Base-by-base conservation (phyloP, 2,113 vertebrate genomes). In the Hemibagrus wyckioides region DNA sequence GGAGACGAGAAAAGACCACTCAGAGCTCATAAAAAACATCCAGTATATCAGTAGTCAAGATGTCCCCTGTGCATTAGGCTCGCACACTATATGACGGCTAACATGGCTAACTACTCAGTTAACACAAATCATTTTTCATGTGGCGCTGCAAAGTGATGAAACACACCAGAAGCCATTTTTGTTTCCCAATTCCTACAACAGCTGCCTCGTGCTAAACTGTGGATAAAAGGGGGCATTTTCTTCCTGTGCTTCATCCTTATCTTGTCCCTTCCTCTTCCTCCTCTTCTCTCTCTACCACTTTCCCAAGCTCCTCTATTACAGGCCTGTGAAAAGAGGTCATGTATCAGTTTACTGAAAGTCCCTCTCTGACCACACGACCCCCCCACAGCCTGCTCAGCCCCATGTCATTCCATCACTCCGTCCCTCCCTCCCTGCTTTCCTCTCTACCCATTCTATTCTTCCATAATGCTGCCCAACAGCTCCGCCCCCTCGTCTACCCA, bases 381-480 rank as follows among this genome's bases (percentile, higher is more conserved):
- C 86, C 84, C n/a, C 33, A 65, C 63, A 82, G 87, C 82, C 85
- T 50, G 83, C 90, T 36, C 81, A 83, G 83, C 63, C 86, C 76
- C 75, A 86, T 89, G 88, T 88, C 92, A 94, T 94, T 95, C 93
- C 93, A 92, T 93, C 91, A 93, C 92, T 92, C 88, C 21, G 59
- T 91, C 90, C 76, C 85, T 61, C 75, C 30, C 80, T 50, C 83
- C 85, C 76, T 59, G 65, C 88, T 88, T 86, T 85, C 85, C 87
- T 73, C 83, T 84, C 84, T 86, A 83, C 82, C 84, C 85, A 86
- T 89, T 90, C 88, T 86, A 39, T 48, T 88, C 87, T 90, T 86
- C 83, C 44, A 87, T 65, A 84, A 82, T 71, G 77, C 57, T 81
- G 59, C 71, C 87, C 61, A 87, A 82, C 71, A 75, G 85, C 88